Evolutionary conservation across 2,888 invertebrate species (phyloP), one percentile per base, ranked within the genome.

Genomic region (Meliscaeva auricollis): DNA sequence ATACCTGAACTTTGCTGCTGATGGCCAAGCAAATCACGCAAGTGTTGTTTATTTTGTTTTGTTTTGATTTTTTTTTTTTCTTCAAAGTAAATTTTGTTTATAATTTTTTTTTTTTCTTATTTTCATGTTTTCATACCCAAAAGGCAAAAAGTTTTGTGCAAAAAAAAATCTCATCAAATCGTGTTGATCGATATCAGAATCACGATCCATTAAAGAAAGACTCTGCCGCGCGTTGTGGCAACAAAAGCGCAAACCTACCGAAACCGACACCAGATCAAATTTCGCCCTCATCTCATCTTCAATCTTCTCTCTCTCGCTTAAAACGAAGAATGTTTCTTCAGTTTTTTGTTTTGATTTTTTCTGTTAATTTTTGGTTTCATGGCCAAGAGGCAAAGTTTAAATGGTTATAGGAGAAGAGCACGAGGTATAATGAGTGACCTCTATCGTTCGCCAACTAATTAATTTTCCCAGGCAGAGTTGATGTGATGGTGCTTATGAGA

Each of bases 181-280:
- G 85, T 85, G 85, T 85, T 81, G 85, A 85, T 85, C 85, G 81
- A 85, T 85, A 85, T 85, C 85, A 81, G 81, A 85, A 85, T 81
- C 85, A 85, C 85, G 85, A 85, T 85, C 85, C 85, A 85, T 81
- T 85, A 85, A 81, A 81, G 77, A 76, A 69, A 73, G 73, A 81
- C 76, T 80, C 9, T 54, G 38, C 35, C 35, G 48, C 17, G 46
- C 79, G 35, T 62, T 17, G 60, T 62, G 75, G 75, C 62, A 74
- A 38, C 7, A 7, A 38, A 83, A 79, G 74, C 64, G 52, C 72
- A 80, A 81, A 80, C 75, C 76, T 80, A 76, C 81, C 76, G 72
- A 80, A 76, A 81, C 85, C 76, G 85, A 85, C 85, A 85, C 85
- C 74, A 80, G 81, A 85, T 85, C 85, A 80, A 81, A 85, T 85